These are phyloP conservation scores for Malurus elegans DNA, from an alignment of 2,113 vertebrate genomes.

Conservation along the genomic window DNA sequence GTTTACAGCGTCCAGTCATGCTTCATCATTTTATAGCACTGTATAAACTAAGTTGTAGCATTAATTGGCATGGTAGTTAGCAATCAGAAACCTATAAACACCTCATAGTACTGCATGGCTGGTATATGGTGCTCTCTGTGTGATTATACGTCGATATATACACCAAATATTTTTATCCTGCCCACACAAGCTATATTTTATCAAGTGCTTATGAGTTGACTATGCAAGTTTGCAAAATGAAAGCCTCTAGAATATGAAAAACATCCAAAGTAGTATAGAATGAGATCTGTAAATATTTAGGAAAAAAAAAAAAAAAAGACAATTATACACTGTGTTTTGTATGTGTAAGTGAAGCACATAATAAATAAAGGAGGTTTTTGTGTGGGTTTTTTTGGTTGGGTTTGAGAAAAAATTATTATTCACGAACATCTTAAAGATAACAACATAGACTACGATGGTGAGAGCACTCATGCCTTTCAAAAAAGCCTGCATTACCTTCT, in stretches of 20 bases:
- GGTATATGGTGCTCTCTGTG: background rate
- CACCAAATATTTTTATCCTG: background rate
- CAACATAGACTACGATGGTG: background rate
- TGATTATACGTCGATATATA: background rate
- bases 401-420: background rate
- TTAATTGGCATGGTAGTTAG: background rate
- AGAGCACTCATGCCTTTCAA: background rate
- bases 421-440: background rate
- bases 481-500: background rate
- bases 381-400: background rate
- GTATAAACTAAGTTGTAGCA: background rate
- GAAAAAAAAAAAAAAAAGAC: background rate
- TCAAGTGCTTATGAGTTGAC: background rate
- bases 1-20: background rate
- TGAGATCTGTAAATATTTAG: background rate
- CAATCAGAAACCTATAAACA: background rate
- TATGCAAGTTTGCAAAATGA: background rate
- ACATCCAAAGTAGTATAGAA: background rate
- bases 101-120: fast-evolving
- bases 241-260: background rate
- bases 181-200: background rate
- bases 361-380: background rate
- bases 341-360: background rate
- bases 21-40: background rate
- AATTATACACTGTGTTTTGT: background rate